Conservation (phyloP, 92 coral and sea anemone genomes). For the Desmophyllum pertusum region DNA sequence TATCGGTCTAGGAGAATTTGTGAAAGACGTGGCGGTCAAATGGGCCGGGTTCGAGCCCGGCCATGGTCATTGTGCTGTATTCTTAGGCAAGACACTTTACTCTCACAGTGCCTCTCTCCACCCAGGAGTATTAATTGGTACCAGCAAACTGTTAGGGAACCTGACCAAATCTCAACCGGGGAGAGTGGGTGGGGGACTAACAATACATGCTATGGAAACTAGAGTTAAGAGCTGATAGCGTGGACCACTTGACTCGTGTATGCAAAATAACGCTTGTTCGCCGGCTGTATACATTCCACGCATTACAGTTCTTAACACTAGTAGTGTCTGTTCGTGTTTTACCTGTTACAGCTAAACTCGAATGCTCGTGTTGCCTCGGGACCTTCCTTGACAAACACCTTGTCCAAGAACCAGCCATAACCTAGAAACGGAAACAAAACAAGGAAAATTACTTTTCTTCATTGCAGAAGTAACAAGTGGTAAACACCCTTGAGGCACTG, state of each 20-base stretch:
- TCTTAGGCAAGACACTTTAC: too few relatives aligned
- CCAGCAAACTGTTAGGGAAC: too few relatives aligned
- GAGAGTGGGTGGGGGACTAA: too few relatives aligned
- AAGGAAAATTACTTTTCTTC: neutral
- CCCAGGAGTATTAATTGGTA: too few relatives aligned
- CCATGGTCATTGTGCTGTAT: too few relatives aligned
- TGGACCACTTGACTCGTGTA: neutral
- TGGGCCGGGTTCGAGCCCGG: neutral
- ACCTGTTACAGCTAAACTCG: constrained; percentile 85
- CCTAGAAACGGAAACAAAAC: constrained; percentile 44
- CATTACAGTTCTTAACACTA: too few relatives aligned
- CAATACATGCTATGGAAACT: neutral
- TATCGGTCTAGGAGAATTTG: neutral
- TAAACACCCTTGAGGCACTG: neutral
- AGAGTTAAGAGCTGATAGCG: neutral
- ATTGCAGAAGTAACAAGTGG: neutral
- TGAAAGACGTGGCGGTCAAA: neutral
- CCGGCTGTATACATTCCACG: neutral
- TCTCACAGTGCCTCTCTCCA: too few relatives aligned
- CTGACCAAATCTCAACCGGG: too few relatives aligned
- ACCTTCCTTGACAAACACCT: constrained; percentile 91
- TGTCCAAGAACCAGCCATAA: constrained; percentile 95
- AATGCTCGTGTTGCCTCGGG: constrained; percentile 85
- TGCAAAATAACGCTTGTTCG: neutral
- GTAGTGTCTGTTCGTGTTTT: neutral